Evolutionary conservation across 2,113 vertebrate genomes (phyloP).

Genomic region (Okapia johnstoni): DNA sequence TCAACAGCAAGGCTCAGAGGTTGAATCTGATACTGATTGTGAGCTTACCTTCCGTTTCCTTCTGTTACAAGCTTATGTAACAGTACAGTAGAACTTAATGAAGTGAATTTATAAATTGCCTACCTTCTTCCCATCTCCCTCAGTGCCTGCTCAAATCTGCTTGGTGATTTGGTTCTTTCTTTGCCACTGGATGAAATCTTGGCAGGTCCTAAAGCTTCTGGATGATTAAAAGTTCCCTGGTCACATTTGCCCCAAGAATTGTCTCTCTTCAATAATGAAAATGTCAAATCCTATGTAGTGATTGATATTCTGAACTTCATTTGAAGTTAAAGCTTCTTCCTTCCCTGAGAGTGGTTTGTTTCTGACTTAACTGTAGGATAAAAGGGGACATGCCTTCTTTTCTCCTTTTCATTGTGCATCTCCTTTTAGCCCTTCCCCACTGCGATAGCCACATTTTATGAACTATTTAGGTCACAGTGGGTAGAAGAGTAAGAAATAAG

Average conservation of each 20-base stretch:
- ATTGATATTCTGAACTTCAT: conserved; percentile 11
- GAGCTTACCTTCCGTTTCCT: background rate
- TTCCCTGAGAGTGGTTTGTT: background rate
- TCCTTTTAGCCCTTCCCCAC: background rate
- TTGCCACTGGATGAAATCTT: conserved; percentile 3
- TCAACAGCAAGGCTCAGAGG: background rate
- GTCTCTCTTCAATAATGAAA: conserved; percentile 37
- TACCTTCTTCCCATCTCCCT: background rate
- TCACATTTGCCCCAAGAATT: background rate
- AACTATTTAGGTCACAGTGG: background rate
- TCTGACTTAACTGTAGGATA: background rate
- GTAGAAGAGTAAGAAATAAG: background rate
- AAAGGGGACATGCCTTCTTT: background rate
- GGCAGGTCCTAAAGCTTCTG: background rate
- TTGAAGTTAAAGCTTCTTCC: background rate
- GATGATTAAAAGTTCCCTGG: conserved; percentile 17
- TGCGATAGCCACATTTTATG: background rate
- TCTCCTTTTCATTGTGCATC: background rate
- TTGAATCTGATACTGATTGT: background rate
- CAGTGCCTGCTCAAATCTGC: background rate
- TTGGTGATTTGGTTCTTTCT: conserved; percentile 35
- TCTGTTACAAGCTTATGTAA: background rate
- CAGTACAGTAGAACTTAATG: background rate
- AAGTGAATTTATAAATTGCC: background rate
- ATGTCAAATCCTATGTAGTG: background rate